Evolutionary conservation across 2,113 vertebrate species (phyloP).

Genomic region (Agelaius phoeniceus): DNA sequence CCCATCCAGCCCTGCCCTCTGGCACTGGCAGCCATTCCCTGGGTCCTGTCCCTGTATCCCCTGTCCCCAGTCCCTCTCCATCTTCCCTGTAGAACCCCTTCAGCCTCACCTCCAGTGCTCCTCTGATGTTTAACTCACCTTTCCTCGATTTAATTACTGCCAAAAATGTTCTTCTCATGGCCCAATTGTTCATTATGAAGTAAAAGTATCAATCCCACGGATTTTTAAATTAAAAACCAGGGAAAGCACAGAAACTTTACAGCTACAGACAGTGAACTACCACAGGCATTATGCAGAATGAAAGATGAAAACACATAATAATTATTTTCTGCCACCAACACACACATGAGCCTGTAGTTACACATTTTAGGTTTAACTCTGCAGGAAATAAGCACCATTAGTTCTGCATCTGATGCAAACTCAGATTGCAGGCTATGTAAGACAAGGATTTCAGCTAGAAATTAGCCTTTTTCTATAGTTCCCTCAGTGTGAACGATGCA

Average conservation of each 20-base stretch:
- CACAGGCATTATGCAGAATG: not conserved
- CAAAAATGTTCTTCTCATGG: not conserved
- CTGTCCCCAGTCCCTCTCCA: not conserved
- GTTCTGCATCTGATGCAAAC: not conserved
- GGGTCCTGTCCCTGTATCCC: not conserved
- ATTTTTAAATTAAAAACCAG: not conserved
- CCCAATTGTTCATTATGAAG: not conserved
- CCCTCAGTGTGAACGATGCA: not conserved
- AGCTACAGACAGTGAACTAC: not conserved
- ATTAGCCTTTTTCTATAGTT: not conserved
- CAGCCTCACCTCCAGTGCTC: not conserved
- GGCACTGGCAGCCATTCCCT: not conserved
- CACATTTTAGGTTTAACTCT: not conserved
- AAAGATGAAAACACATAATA: not conserved
- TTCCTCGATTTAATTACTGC: not conserved
- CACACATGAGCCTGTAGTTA: not conserved
- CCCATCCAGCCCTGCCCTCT: not conserved
- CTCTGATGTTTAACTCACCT: not conserved
- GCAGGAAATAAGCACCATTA: constrained; percentile 2
- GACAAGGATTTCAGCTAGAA: not conserved
- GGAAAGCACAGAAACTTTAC: not conserved
- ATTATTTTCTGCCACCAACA: not conserved
- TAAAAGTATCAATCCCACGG: not conserved
- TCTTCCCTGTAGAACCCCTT: not conserved
- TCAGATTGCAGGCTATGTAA: not conserved